Base-by-base conservation (phyloP, 2,888 invertebrate genomes). In the Pristionchus arcanus region DNA sequence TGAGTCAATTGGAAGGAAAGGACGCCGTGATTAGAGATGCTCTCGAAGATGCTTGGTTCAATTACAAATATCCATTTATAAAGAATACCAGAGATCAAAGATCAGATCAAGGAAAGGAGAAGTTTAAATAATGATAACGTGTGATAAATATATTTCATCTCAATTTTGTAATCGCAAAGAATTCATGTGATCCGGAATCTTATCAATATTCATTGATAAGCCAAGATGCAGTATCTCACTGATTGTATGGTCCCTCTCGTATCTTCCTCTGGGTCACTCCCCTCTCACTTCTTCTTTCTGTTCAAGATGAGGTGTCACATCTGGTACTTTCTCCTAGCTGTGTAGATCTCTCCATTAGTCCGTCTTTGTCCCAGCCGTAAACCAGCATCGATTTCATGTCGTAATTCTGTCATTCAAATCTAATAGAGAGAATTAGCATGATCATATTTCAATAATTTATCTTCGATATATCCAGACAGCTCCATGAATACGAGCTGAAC, bases 1-100 rank as follows among this genome's bases (percentile, higher is more conserved):
- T 81, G 49, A 85, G 59, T 28, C 87, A 68, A 87, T 86, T 86
- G 28, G 59, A 86, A 13, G 87, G 68, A 28, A 87, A 68, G 28
- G 87, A 87, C 25, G 87, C 63, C 1, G 37, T 53, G 63, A 87
- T 87, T 11, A 42, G 68, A 68, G 87, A 87, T n/a, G 53, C 68
- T 3, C 49, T 87, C 25, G 68, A 87, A 9, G 87, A 87, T 87
- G 42, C 87, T 42, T 87, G 87, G 66, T 68, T 49, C 53, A 31
- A 66, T 11, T 87, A 85, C 59, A 68, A 87, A 42, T 68, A 87
- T 42, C 87, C 68, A 34, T 63, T 87, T 66, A 87, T 68, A 16
- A 84, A 63, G 37, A n/a, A 31, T 55, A 83, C 16, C 28, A 21
- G 31, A 55, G 28, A 31, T 21, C 28, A 83, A 25, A 42, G 55